A percentile compares a stretch with the other conserved stretches of the same genome.
phyloP scores from a whole-genome alignment of 2,888 invertebrate genomes.

The Campaea margaritaria region DNA sequence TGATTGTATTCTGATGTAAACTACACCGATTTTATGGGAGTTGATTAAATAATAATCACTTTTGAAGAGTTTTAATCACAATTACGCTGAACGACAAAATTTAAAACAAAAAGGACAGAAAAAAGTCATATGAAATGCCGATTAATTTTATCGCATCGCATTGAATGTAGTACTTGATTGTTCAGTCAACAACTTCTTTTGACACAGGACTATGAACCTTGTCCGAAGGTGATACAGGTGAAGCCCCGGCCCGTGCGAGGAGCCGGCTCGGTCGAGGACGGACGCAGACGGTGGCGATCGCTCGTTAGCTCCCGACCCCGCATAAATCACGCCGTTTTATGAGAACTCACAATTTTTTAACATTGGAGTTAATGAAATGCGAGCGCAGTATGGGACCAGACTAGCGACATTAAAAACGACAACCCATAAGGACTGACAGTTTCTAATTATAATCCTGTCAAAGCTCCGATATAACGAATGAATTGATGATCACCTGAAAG shows the following conservation, averaged over 20 bases:
- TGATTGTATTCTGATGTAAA: neutral
- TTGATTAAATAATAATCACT: neutral
- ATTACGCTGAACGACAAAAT: slow-evolving; percentile 29
- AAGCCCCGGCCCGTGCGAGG: slow-evolving; percentile 2
- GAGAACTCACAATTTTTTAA: slow-evolving; percentile 81
- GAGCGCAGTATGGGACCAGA: slow-evolving; percentile 83
- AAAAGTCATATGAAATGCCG: slow-evolving; percentile 38
- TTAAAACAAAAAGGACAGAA: slow-evolving; percentile 40
- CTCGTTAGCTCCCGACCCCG: slow-evolving; percentile 81
- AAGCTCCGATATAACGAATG: slow-evolving; percentile 78
- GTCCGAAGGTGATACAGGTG: slow-evolving; percentile 25
- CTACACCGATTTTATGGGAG: too few species aligned
- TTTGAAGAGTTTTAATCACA: slow-evolving; percentile 12
- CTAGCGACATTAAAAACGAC: slow-evolving; percentile 84
- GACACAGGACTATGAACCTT: slow-evolving; percentile 26
- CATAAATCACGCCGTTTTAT: slow-evolving; percentile 83
- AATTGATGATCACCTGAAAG: slow-evolving; percentile 80
- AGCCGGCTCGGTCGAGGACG: slow-evolving; percentile 24
- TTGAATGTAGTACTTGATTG: slow-evolving; percentile 49
- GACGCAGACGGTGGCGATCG: slow-evolving; percentile 69
- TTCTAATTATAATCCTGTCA: slow-evolving; percentile 85
- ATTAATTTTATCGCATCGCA: slow-evolving; percentile 42
- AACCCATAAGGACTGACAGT: slow-evolving; percentile 81
- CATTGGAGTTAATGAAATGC: slow-evolving; percentile 81
- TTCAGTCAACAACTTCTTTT: slow-evolving; percentile 46